Evolutionary conservation across 2,888 invertebrate genomes (phyloP), one percentile per base, ranked within the genome.

Genomic region (Molorchus minor): DNA sequence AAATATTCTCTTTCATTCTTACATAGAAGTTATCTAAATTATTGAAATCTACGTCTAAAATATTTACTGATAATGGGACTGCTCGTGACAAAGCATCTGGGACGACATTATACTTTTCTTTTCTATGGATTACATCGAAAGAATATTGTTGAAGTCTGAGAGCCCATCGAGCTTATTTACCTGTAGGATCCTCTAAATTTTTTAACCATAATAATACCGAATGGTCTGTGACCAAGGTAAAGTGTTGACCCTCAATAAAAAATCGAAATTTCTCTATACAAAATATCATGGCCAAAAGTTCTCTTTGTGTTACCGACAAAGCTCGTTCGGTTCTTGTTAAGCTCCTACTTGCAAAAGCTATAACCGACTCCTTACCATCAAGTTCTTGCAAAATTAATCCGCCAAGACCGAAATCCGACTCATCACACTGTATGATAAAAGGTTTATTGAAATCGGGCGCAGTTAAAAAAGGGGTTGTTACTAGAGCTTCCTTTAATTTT

Each of bases 161-260:
- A 4, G 44, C 19, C 44, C 44, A 44, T 44, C 44, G 16, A 3
- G 44, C 44, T 4, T 19, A 19, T 21, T 13, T 13, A 21, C 44
- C 44, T 12, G 44, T 44, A 17, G 44, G 44, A 44, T 44, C 13
- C 10, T 44, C 10, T 3, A 44, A 19, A 3, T 44, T 44, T 2
- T 20, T 44, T 20, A 44, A 13, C 17, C 21, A 44, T 7, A 12
- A 5, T 19, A 44, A 44, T n/a, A 10, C 8, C 8, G 2, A 4
- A n/a, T 44, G 44, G 8, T 30, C 30, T 4, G 30, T 30, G 2
- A 30, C 12, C 10, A 30, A 2, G 2, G 30, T 30, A 30, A 30
- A 30, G 12, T 30, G 30, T 30, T n/a, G n/a, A 2, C 30, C 30
- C 10, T 30, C 30, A n/a, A 30, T 12, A 4, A n/a, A 30, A n/a